These are phyloP conservation scores for Pipistrellus nathusii DNA, from an alignment of 2,797 vertebrate species.

Conservation along the genomic window DNA sequence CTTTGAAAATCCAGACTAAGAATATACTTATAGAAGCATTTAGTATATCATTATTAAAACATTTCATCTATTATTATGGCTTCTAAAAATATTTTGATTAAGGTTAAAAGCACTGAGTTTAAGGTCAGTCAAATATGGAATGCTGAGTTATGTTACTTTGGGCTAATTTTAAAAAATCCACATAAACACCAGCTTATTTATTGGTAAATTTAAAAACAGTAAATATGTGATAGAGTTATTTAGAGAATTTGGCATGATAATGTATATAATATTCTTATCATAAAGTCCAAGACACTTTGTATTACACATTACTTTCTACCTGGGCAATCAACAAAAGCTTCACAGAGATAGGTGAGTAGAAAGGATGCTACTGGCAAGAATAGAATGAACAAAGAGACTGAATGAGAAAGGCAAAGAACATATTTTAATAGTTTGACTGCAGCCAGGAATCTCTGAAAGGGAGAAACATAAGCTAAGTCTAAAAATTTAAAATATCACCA, in stretches of 20 bases:
- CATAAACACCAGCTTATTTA: neutral
- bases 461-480: slow-evolving; percentile 40
- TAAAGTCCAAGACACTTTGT: slow-evolving; percentile 27
- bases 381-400: neutral
- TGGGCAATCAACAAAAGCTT: slow-evolving; percentile 8
- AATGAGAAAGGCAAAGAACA: slow-evolving; percentile 30
- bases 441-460: slow-evolving; percentile 45
- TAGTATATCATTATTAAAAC: neutral
- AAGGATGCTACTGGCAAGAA: neutral
- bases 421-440: slow-evolving; percentile 5
- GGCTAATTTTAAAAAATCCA: neutral
- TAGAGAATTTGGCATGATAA: neutral
- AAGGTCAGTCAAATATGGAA: neutral
- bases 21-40: neutral
- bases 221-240: neutral
- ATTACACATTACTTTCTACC: slow-evolving; percentile 23
- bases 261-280: neutral
- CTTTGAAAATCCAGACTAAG: neutral
- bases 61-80: neutral
- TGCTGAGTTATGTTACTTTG: slow-evolving; percentile 12
- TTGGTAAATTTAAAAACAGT: slow-evolving; percentile 16
- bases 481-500: slow-evolving; percentile 67
- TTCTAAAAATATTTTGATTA: slow-evolving; percentile 40
- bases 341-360: neutral
- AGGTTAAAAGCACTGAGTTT: slow-evolving; percentile 30